Base-by-base conservation (phyloP, 2,888 invertebrate genomes). In the Aphodius sticticus region DNA sequence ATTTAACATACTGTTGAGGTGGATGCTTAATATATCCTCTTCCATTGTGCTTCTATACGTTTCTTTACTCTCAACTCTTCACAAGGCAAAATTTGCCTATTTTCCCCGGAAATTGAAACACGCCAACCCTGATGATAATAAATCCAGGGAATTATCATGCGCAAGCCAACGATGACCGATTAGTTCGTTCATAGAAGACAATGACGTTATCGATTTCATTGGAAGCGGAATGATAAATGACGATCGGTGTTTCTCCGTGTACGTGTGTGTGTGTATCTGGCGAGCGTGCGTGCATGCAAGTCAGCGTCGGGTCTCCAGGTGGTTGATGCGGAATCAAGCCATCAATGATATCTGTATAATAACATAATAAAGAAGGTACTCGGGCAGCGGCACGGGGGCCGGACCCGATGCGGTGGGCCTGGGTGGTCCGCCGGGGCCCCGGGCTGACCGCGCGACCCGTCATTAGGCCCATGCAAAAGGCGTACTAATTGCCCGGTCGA, bases 381-480 rank as follows among this genome's bases (percentile, higher is more conserved):
- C 82, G 79, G 79, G 77, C 77, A 82, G 79, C 81, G 81, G 82
- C 83, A 83, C 84, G 83, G 84, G 83, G 86, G 86, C 87, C 85
- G 84, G 84, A 83, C 85, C 81, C 2, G 80, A 81, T 81, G 80
- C 81, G 82, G 85, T 85, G 84, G 85, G 85, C 86, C 87, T 87
- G 88, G 87, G 88, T 88, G 88, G 88, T 88, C 88, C 86, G 86
- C 87, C 86, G 86, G 86, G 86, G 88, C 87, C 87, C 86, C 86
- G 85, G 86, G 87, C 87, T 86, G 87, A 86, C 87, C 86, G 87
- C 87, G 86, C 87, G 88, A 87, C 87, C 89, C 88, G 87, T 89
- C 89, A 90, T 89, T 90, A 89, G 89, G 87, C 88, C 87, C 88
- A 89, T 89, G 89, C 89, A 87, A 89, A 89, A 89, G 89, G 89